These are phyloP conservation scores for Cetoscarus ocellatus DNA, from an alignment of 2,797 vertebrate genomes.

Conservation along the genomic window DNA sequence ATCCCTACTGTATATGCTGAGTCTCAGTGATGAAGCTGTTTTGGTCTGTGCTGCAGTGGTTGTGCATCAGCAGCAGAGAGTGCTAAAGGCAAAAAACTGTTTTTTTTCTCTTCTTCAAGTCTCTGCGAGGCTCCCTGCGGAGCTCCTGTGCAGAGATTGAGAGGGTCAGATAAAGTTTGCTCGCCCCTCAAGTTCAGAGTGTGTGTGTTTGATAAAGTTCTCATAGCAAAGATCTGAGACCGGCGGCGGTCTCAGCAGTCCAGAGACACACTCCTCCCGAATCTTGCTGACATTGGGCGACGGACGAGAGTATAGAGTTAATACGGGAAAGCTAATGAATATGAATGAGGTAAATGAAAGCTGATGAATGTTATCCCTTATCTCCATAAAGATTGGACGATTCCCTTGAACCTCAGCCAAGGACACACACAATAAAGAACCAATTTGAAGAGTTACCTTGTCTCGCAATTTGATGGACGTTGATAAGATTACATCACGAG, in stretches of 20 bases:
- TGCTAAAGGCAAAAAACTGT: constrained; percentile 49
- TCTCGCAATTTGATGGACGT: constrained; percentile 71
- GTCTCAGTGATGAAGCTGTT: neutral
- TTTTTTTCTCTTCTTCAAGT: constrained; percentile 56
- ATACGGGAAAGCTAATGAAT: constrained; percentile 76
- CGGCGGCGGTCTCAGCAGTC: constrained; percentile 60
- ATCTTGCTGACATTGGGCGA: constrained; percentile 71
- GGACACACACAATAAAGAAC: constrained; percentile 78
- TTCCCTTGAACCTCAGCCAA: constrained; percentile 82
- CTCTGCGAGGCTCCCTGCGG: constrained; percentile 52
- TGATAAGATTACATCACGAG: constrained; percentile 76
- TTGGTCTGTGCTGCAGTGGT: constrained; percentile 19
- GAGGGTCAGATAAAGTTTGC: constrained; percentile 71
- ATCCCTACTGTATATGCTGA: neutral
- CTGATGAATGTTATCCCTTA: constrained; percentile 82
- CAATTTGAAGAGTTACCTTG: constrained; percentile 72
- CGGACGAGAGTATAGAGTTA: constrained; percentile 60
- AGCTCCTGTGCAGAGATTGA: constrained; percentile 40
- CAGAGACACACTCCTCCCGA: constrained; percentile 51
- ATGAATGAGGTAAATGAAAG: constrained; percentile 82
- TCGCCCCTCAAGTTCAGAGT: constrained; percentile 56
- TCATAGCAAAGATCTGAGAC: constrained; percentile 68
- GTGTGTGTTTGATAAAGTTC: constrained; percentile 72
- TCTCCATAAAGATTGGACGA: constrained; percentile 82
- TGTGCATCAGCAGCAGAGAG: constrained; percentile 52